Evolutionary conservation across 2,797 vertebrate genomes (phyloP), one percentile per base, ranked within the genome.

Genomic region (Enteromius paludinosus): DNA sequence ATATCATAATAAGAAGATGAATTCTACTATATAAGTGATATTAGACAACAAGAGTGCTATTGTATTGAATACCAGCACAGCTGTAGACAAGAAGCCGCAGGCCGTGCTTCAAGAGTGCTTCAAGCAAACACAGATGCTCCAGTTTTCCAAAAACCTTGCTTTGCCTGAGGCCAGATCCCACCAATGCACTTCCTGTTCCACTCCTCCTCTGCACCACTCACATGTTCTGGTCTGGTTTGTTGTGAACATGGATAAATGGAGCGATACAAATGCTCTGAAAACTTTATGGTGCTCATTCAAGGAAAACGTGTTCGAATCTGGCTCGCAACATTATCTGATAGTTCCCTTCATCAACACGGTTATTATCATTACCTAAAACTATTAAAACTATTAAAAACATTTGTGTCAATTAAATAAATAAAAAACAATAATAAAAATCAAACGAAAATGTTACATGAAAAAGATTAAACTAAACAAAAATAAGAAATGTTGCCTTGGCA

Each of bases 71-170:
- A 56, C 52, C 18, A 56, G 30, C 11, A 73, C 5, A 3, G 49
- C 12, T 23, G 49, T 35, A 54, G 49, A 17, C 30, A 38, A 23
- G 49, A 74, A 9, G 71, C 49, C 4, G 4, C 9, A 20, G 69
- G 43, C 9, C 9, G 1, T 11, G 71, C 71, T 56, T 54, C 47
- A 33, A 25, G 69, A 49, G 52, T 18, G 45, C 70, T 72, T 10
- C 47, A 15, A 74, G 71, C 71, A 17, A 74, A 74, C 71, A 74
- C 49, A 56, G 11, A 73, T 56, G 49, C 30, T 56, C 71, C 49
- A 35, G 30, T 73, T 73, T 54, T 73, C 12, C 49, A 73, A 56
- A 28, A 73, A 5, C 49, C 30, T 38, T 56, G 11, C 30, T 20
- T 73, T 56, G 30, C 71, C 49, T 56, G n/a, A 15, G 49, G 71